Conservation (phyloP, 2,888 invertebrate genomes). For the Isotomurus palustris region DNA sequence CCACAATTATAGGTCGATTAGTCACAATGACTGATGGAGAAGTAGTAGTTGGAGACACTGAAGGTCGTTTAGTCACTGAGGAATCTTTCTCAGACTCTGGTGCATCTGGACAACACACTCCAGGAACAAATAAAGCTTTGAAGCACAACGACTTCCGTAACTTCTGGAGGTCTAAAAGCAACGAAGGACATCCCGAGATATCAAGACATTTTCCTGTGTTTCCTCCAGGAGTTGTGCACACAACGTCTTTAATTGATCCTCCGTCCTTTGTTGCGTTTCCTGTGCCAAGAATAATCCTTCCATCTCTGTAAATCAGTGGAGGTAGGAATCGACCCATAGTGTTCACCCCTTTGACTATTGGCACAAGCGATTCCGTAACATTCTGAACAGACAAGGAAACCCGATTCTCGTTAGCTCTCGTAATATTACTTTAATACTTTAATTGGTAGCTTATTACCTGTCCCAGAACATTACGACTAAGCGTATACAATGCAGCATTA, state of each 20-base stretch:
- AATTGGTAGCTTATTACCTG: slow-evolving; percentile 31
- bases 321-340: slow-evolving; percentile 47
- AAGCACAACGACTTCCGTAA: slow-evolving; percentile 83
- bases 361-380: slow-evolving; percentile 74
- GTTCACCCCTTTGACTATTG: slow-evolving; percentile 56
- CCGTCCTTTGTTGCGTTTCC: slow-evolving; percentile 45
- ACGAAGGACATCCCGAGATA: slow-evolving; percentile 78
- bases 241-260: slow-evolving; percentile 41
- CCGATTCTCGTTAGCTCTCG: neutral
- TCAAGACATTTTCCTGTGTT: slow-evolving; percentile 77
- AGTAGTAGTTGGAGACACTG: slow-evolving; percentile 29
- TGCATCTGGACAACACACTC: slow-evolving; percentile 75
- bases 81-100: slow-evolving; percentile 25
- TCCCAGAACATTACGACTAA: slow-evolving; percentile 73
- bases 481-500: slow-evolving; percentile 70
- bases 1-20: neutral
- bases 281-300: slow-evolving; percentile 44
- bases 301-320: slow-evolving; percentile 46
- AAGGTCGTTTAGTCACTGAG: slow-evolving; percentile 22
- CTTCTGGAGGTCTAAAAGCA: slow-evolving; percentile 73
- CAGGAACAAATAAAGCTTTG: slow-evolving; percentile 84
- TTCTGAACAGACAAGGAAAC: slow-evolving; percentile 57
- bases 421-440: neutral
- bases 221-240: slow-evolving; percentile 60
- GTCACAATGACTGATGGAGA: slow-evolving; percentile 26